These are phyloP conservation scores for Kobus ellipsiprymnus DNA, from an alignment of 2,113 vertebrate genomes.

Conservation along the genomic window DNA sequence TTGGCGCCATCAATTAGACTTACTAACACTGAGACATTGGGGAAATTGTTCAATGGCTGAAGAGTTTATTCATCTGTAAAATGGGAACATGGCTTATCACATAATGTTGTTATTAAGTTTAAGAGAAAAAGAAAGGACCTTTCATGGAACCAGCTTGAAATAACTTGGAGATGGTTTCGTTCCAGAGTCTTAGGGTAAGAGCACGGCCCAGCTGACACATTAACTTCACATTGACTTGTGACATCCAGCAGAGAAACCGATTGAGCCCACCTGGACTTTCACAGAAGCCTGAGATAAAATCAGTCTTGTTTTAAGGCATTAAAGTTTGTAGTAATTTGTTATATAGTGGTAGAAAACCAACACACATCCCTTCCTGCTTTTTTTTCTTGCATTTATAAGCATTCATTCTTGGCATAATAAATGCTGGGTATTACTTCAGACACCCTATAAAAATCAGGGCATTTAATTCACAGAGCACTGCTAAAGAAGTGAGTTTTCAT, in stretches of 20 bases:
- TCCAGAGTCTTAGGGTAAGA: background rate
- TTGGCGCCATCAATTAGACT: background rate
- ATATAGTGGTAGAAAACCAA: background rate
- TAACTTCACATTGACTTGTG: background rate
- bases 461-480: conserved; percentile 4
- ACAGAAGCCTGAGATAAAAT: background rate
- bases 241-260: background rate
- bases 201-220: background rate
- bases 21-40: background rate
- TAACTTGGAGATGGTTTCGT: background rate
- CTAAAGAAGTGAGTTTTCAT: background rate
- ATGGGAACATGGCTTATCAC: background rate
- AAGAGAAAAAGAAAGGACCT: background rate
- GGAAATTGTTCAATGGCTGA: background rate
- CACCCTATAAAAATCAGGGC: conserved; percentile 27
- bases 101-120: background rate
- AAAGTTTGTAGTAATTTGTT: background rate
- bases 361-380: background rate
- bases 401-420: conserved; percentile 18
- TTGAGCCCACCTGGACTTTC: background rate
- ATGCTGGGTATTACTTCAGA: background rate
- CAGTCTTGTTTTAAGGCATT: background rate
- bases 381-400: conserved; percentile 28
- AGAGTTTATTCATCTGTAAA: background rate
- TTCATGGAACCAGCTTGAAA: background rate